Conservation (phyloP, 2,888 invertebrate species). For the Xylota segnis region DNA sequence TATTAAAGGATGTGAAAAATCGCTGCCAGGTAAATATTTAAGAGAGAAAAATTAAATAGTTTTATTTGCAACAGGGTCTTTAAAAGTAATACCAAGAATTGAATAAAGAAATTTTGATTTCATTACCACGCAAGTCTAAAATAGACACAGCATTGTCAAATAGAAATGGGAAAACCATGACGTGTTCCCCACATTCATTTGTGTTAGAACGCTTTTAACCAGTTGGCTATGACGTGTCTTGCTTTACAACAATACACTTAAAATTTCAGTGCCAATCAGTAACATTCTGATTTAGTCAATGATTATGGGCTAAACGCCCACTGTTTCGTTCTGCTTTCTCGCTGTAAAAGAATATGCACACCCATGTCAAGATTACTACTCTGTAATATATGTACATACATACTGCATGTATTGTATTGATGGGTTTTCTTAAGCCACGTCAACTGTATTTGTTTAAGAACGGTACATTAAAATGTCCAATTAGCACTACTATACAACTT, state of each 20-base stretch:
- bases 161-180: constrained; percentile 8
- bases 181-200: constrained; percentile 11
- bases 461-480: constrained; percentile 27
- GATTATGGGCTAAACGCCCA: constrained; percentile 8
- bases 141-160: not conserved
- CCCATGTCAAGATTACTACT: not conserved
- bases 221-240: constrained; percentile 13
- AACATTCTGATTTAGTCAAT: no score
- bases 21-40: no score
- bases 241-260: not conserved
- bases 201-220: not conserved
- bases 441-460: constrained; percentile 24
- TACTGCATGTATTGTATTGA: no score
- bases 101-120: not conserved
- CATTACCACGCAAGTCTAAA: not conserved
- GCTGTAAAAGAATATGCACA: not conserved
- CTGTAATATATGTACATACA: no score
- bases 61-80: no score
- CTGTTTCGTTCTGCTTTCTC: not conserved
- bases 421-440: constrained; percentile 43
- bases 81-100: no score
- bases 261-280: not conserved
- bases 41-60: no score
- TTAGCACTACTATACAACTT: constrained; percentile 13
- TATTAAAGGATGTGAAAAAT: no score